phyloP scores from a whole-genome alignment of 2,797 vertebrate species.

The Pantherophis alleghaniensis region DNA sequence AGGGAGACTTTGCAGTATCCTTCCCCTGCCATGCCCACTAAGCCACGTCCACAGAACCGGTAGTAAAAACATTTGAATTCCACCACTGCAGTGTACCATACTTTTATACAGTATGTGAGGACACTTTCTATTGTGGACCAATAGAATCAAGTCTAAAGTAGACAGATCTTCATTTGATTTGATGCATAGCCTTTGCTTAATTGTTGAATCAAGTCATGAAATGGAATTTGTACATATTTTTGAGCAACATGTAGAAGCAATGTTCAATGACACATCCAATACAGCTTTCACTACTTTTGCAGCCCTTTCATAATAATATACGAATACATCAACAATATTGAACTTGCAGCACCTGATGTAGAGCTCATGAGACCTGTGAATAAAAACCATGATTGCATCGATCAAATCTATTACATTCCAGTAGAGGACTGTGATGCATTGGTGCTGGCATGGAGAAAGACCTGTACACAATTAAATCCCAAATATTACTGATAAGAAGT shows the following conservation, averaged over 20 bases:
- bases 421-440: conserved; percentile 66
- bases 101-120: too few species aligned
- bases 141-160: neutral
- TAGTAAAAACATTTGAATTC: too few species aligned
- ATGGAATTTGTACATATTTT: neutral
- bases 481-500: conserved; percentile 32
- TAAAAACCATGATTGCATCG: conserved; percentile 8
- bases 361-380: neutral
- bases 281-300: neutral
- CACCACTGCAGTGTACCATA: neutral
- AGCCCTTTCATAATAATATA: neutral
- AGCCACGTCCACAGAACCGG: too few species aligned
- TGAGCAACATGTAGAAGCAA: neutral
- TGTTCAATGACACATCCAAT: neutral
- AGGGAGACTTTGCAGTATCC: too few species aligned
- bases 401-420: conserved; percentile 53
- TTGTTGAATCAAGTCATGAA: neutral
- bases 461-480: conserved; percentile 14
- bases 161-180: neutral
- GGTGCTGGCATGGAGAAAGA: conserved; percentile 30
- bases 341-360: neutral
- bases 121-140: too few species aligned
- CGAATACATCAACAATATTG: neutral
- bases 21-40: too few species aligned
- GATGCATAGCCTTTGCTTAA: neutral